Percentiles rank a stretch among this genome's conserved stretches.
Conservation (phyloP, 1,140 invertebrate genomes). For the Colletes latitarsis region DNA sequence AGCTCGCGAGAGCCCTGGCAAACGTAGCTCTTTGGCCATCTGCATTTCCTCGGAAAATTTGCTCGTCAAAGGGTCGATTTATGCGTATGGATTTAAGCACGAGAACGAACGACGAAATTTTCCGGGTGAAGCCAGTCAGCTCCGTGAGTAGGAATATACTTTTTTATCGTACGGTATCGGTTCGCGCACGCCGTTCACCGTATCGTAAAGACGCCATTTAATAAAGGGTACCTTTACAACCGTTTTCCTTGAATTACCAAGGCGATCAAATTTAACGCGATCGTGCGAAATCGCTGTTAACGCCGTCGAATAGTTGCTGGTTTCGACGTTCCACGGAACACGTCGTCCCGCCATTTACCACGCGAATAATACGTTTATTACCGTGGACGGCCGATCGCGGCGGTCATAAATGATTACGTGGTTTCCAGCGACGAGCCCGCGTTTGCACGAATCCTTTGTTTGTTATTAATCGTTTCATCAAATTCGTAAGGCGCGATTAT, state of each 20-base stretch:
- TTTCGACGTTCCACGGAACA: neutral
- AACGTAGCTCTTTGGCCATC: too few species aligned
- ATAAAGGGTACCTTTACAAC: neutral
- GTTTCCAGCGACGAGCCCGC: neutral
- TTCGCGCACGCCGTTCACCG: neutral
- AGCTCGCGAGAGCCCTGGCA: too few species aligned
- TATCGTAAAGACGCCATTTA: neutral
- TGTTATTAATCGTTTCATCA: conserved; percentile 22
- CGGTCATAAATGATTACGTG: conserved; percentile 20
- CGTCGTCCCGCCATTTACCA: neutral
- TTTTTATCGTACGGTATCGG: neutral
- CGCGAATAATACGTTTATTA: conserved; percentile 2
- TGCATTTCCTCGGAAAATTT: too few species aligned
- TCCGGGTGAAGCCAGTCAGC: neutral
- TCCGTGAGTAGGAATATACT: neutral
- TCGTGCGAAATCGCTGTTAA: neutral
- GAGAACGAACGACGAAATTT: neutral
- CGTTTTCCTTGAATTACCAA: neutral
- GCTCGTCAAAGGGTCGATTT: too few species aligned
- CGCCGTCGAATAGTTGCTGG: too few species aligned
- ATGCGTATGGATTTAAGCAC: too few species aligned
- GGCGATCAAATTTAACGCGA: neutral
- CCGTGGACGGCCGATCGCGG: conserved; percentile 2
- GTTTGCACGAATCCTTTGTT: neutral
- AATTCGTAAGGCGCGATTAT: neutral